Conservation (phyloP, 1,140 invertebrate genomes). For the Aphelenchoides fujianensis region DNA sequence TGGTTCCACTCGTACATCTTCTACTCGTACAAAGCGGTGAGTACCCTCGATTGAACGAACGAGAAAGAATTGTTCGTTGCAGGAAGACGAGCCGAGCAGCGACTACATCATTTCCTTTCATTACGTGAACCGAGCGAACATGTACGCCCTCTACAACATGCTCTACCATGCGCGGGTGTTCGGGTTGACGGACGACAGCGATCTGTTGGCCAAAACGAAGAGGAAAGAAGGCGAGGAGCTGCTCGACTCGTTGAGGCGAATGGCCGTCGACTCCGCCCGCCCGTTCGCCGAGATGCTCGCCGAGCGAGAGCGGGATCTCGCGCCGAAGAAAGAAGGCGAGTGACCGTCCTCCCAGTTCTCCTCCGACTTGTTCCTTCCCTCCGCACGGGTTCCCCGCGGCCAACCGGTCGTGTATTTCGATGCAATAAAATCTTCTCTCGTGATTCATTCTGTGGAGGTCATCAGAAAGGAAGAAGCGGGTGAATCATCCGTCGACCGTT, state of each 20-base stretch:
- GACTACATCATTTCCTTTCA: conserved; percentile 48
- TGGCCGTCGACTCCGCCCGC: background rate
- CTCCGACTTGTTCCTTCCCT: too few relatives aligned
- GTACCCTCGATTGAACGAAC: background rate
- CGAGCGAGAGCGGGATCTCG: background rate
- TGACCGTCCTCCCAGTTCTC: too few relatives aligned
- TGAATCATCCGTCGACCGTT: too few relatives aligned
- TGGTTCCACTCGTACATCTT: conserved; percentile 11
- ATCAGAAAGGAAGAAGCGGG: too few relatives aligned
- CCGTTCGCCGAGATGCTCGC: background rate
- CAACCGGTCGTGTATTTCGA: too few relatives aligned
- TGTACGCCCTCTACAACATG: conserved; percentile 44
- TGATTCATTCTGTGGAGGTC: too few relatives aligned
- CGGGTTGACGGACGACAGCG: conserved; percentile 14
- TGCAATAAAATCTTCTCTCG: too few relatives aligned
- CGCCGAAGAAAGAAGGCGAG: too few relatives aligned
- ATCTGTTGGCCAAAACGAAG: conserved; percentile 11
- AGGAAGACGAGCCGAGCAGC: conserved; percentile 30
- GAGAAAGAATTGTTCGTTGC: background rate
- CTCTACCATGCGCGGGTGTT: conserved; percentile 35
- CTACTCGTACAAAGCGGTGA: conserved; percentile 5
- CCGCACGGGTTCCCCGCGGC: too few relatives aligned
- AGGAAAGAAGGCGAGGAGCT: background rate
- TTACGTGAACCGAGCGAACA: conserved; percentile 24
- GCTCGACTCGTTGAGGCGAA: background rate